Conservation (phyloP, 2,888 invertebrate genomes). For the Orgyia antiqua region DNA sequence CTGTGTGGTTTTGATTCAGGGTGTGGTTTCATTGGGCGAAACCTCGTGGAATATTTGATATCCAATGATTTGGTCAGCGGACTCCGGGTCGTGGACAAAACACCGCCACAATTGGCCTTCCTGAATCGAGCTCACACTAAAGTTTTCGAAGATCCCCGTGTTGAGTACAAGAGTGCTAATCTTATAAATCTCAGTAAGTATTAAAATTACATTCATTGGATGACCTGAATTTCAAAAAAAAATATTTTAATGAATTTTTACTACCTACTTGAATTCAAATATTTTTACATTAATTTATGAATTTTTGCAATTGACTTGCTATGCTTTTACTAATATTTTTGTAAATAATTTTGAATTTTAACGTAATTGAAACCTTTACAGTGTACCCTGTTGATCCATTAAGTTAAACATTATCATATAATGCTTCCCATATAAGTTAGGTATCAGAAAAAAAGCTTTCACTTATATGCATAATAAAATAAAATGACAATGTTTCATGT, state of each 20-base stretch:
- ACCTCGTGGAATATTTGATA: conserved; percentile 89
- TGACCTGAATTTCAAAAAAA: neutral
- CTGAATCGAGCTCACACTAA: conserved; percentile 85
- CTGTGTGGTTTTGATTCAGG: conserved; percentile 76
- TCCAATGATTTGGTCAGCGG: conserved; percentile 85
- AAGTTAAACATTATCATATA: no score
- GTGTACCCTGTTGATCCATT: no score
- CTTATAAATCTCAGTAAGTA: conserved; percentile 90
- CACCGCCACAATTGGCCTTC: conserved; percentile 95
- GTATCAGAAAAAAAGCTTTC: no score
- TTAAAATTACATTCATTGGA: neutral
- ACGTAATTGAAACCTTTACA: no score
- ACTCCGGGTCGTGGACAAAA: conserved; percentile 93
- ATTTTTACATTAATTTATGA: no score
- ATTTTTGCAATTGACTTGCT: no score
- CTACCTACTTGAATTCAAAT: no score
- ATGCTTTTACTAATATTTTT: no score
- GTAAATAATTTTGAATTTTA: no score
- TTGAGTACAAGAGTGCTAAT: conserved; percentile 95
- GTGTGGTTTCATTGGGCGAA: conserved; percentile 95
- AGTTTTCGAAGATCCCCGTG: conserved; percentile 84
- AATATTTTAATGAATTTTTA: neutral
- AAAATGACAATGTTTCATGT: no score
- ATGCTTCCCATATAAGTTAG: no score
- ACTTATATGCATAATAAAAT: no score